These are phyloP conservation scores for Archaeoteleia sp. DNA, from an alignment of 2,888 invertebrate genomes.

Conservation along the genomic window DNA sequence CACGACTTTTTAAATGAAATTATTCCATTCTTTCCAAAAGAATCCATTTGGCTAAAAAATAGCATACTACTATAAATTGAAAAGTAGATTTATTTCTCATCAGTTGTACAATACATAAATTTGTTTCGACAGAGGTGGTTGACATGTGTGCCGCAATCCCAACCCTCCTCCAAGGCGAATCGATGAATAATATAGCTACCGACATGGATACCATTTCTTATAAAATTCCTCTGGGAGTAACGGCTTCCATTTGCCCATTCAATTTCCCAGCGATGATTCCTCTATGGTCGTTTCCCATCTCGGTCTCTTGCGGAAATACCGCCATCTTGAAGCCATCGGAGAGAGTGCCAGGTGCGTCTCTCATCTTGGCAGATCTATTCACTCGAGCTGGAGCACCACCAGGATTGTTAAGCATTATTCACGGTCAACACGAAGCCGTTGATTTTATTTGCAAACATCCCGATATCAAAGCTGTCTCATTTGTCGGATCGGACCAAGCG, in stretches of 20 bases:
- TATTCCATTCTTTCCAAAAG: too few species aligned
- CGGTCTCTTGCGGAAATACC: conserved; percentile 94
- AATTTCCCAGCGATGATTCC: conserved; percentile 99
- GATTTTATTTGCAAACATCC: conserved; percentile 98
- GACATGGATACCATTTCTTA: conserved; percentile 98
- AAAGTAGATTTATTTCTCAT: too few species aligned
- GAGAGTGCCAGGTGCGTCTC: conserved; percentile 96
- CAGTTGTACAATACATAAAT: too few species aligned
- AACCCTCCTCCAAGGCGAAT: conserved; percentile 93
- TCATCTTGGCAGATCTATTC: conserved; percentile 94
- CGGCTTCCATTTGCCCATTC: conserved; percentile 97
- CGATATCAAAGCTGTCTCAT: conserved; percentile 96
- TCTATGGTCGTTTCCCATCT: conserved; percentile 94
- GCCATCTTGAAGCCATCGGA: conserved; percentile 97
- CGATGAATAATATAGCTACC: conserved; percentile 88
- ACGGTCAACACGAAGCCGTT: conserved; percentile 95
- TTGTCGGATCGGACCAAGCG: conserved; percentile 97
- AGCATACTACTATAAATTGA: too few species aligned
- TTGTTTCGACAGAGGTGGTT: conserved; percentile 97
- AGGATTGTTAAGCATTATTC: conserved; percentile 96
- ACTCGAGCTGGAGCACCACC: conserved; percentile 97
- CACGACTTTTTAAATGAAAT: too few species aligned
- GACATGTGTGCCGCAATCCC: conserved; percentile 98
- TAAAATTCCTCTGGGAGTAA: conserved; percentile 93
- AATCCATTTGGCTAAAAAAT: too few species aligned